Conservation (phyloP, 2,113 vertebrate genomes). For the Sceloporus tristichus region DNA sequence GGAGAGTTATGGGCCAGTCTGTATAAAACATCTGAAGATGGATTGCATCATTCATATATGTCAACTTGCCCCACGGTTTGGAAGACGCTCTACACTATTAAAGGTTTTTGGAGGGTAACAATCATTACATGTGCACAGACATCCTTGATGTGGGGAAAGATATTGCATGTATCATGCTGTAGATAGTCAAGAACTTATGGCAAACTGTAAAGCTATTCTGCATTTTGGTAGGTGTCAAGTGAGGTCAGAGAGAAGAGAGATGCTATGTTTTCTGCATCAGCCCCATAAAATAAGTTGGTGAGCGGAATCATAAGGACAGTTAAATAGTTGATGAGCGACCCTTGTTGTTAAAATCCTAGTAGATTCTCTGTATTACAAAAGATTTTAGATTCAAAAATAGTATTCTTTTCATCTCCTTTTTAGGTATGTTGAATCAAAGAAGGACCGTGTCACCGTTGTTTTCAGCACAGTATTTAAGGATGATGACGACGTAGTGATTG, state of each 20-base stretch:
- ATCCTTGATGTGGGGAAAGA: neutral
- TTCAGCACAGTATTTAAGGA: slow-evolving; percentile 99
- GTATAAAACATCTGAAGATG: too few species aligned
- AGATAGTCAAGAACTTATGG: neutral
- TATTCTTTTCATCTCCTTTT: slow-evolving; percentile 52
- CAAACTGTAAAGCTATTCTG: neutral
- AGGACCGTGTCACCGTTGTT: slow-evolving; percentile 97
- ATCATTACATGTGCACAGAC: neutral
- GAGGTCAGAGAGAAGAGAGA: too few species aligned
- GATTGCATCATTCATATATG: neutral
- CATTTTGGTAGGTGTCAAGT: neutral
- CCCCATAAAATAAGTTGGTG: neutral
- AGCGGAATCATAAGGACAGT: neutral
- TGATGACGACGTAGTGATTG: slow-evolving; percentile 97
- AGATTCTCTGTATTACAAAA: neutral
- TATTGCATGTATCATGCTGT: neutral
- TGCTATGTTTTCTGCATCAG: neutral
- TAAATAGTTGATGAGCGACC: neutral
- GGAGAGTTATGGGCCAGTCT: neutral
- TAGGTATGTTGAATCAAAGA: slow-evolving; percentile 98
- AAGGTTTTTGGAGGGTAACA: neutral
- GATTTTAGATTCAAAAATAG: slow-evolving; percentile 9
- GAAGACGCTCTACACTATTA: neutral
- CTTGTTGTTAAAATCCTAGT: neutral
- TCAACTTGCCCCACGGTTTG: neutral